Evolutionary conservation across 2,888 invertebrate genomes (phyloP), one percentile per base, ranked within the genome.

Genomic region (Hermaeophaga mercurialis): DNA sequence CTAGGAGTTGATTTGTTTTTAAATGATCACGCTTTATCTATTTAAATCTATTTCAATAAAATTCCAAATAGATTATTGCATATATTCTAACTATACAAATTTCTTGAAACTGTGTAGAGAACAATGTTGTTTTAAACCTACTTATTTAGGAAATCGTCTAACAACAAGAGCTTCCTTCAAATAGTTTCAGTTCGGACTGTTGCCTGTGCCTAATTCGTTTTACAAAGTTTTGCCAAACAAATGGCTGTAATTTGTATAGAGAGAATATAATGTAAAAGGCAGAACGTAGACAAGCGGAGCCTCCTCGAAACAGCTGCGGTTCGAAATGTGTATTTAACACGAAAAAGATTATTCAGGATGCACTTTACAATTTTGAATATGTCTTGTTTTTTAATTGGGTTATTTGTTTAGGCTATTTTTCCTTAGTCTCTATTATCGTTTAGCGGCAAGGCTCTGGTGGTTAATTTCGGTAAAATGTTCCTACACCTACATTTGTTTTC

Each of bases 211-310:
- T 58, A 56, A 58, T 63, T 63, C 58, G 50, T 41, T 63, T 61
- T 60, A 54, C 36, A 47, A 48, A 41, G 50, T 59, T 45, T 53
- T 55, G 22, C 47, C 56, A 60, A 62, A 62, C 59, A 67, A 68
- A 68, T 67, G 63, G 60, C 58, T 41, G 63, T 55, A 64, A 67
- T 68, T 68, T 68, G 65, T 65, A 59, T 52, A 41, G 54, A 61
- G 60, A 59, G 60, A 60, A 58, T 60, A 62, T 62, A 63, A 63
- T 60, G 59, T 59, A 58, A 59, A 59, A 63, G 54, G 34, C 17
- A 26, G 24, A 45, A 34, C 17, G 22, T 19, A 38, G 12, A 15
- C 26, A 46, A 47, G 34, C 56, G 19, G 28, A n/a, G 56, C 26
- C 36, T 22, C 62, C 54, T 19, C 52, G 61, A 62, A 64, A 62